Conservation (phyloP, 2,888 invertebrate genomes). For the Epiblema foenella region DNA sequence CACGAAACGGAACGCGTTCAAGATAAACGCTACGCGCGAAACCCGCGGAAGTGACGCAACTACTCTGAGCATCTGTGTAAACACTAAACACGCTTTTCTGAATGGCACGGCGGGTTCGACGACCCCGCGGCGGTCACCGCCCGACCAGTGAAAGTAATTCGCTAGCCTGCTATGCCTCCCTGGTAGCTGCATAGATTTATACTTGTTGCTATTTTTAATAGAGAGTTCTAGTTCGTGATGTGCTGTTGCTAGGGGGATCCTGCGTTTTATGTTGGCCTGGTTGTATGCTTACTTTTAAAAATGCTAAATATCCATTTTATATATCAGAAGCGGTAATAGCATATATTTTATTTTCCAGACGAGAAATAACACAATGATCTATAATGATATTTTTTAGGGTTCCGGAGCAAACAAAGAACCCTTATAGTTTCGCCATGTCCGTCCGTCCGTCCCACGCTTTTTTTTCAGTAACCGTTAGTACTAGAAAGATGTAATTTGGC, state of each 20-base stretch:
- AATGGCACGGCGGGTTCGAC: constrained; percentile 75
- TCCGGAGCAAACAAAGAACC: too few relatives aligned
- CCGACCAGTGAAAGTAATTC: constrained; percentile 84
- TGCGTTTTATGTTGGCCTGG: constrained; percentile 14
- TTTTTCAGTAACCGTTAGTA: too few relatives aligned
- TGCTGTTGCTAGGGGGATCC: constrained; percentile 5
- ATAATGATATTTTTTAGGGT: too few relatives aligned
- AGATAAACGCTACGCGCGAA: constrained; percentile 51
- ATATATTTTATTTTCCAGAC: too few relatives aligned
- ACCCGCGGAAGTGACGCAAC: constrained; percentile 83
- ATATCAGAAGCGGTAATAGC: background rate
- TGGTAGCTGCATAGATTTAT: constrained; percentile 56
- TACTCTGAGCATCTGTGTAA: constrained; percentile 84
- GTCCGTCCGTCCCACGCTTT: too few relatives aligned
- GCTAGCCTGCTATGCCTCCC: constrained; percentile 76
- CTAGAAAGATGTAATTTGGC: too few relatives aligned
- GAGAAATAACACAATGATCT: too few relatives aligned
- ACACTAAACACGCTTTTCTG: constrained; percentile 84
- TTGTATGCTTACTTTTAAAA: background rate
- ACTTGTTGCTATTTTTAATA: constrained; percentile 38
- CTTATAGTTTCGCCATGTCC: too few relatives aligned
- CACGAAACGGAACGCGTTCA: constrained; percentile 1
- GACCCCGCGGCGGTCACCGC: constrained; percentile 80
- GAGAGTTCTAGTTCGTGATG: constrained; percentile 13
- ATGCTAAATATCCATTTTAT: background rate